Base-by-base conservation (phyloP, 2,888 invertebrate genomes). In the Callosobruchus maculatus region DNA sequence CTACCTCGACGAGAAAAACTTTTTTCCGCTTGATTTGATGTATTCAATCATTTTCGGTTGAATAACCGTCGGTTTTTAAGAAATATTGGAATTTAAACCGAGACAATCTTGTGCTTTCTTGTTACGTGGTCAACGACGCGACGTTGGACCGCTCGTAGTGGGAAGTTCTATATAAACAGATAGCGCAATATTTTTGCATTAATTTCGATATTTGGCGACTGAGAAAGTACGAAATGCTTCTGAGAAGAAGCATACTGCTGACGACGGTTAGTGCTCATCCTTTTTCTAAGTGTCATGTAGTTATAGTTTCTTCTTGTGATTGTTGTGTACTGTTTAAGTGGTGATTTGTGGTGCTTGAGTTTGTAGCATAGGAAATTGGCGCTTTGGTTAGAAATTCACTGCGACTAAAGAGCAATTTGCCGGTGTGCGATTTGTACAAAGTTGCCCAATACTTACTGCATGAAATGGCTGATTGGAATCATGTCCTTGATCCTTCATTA, bases 91-190 rank as follows among this genome's bases (percentile, higher is more conserved):
- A 80, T 80, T 80, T 81, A 79, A 82, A 80, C 80, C 82, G 83
- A 81, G 80, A 82, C 82, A 83, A 82, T 81, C 81, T 49, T 49
- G 49, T 82, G 84, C 84, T 85, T 85, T 85, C 84, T 80, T 80
- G 81, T 81, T 79, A 80, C 78, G 79, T 80, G 74, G 75, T 75
- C 77, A 75, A 74, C 74, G 78, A 77, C 77, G 76, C 77, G 75
- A 9, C 4, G 13, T 18, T 49, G 49, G 49, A 49, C 49, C 18
- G 7, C 75, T 73, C 74, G 81, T 83, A 83, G 85, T 84, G 85
- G 84, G 85, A 83, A 81, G 74, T 78, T 77, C 78, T 84, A 85
- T 86, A 85, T 85, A 85, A 83, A 84, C 81, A 80, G 80, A 83
- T 82, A 81, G 77, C 79, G 79, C 81, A 80, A 77, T 80, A 78